Base-by-base conservation (phyloP, 2,888 invertebrate species). In the Lasioglossum vierecki region DNA sequence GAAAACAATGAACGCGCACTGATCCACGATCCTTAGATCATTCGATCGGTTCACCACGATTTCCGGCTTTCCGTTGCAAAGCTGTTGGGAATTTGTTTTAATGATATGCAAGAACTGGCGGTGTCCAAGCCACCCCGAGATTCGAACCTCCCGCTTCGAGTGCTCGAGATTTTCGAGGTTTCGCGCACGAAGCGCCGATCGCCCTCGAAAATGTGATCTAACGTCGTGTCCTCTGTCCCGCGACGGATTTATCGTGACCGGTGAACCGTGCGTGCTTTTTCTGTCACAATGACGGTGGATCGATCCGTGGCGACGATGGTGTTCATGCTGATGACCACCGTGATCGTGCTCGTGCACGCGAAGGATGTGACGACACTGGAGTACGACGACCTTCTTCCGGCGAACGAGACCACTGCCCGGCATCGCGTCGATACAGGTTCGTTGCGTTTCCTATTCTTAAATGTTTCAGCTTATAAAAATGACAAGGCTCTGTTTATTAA, bases 381-480 rank as follows among this genome's bases (percentile, higher is more conserved):
- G 79, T 87, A 86, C 79, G 88, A 89, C 75, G 90, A 91, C 79
- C 86, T 80, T 74, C 88, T 89, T 86, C 86, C 90, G 78, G 82
- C 79, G 53, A 82, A 84, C 76, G 82, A 87, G 66, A 87, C 84
- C 80, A 82, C 79, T 72, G 88, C 89, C 72, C 91, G 87, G 68
- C 91, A 90, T 49, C 87, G 83, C 75, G 73, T 86, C 80, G 90
- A 92, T 79, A 92, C 88, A 93, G 93, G 93, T 93, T 0, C 13
- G 0, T 60, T 11, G 26, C 11, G 1, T 26, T 22, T n/a, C n/a
- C 13, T 44, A 44, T 13, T 44, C 0, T 11, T 13, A 44, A 13
- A 13, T 44, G 4, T 13, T 44, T 44, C 11, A 13, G 44, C 44
- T 44, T 11, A 13, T 3, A 0, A 13, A 11, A 44, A 11, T 13